Evolutionary conservation across 2,113 vertebrate species (phyloP).

Genomic region (Mesocricetus auratus): DNA sequence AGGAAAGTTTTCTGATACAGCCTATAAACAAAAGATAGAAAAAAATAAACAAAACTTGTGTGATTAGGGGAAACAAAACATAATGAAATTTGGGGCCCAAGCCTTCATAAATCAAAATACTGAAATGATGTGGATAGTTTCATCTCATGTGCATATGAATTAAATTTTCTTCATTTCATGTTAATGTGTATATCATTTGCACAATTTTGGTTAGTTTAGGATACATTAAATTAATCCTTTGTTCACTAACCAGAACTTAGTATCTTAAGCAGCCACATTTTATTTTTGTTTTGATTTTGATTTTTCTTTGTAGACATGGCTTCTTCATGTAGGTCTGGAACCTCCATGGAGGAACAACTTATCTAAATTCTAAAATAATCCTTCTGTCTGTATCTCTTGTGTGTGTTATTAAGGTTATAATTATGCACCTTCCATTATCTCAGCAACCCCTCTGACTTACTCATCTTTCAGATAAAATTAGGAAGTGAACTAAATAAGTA

Average conservation of each 20-base stretch:
- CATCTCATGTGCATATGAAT: background rate
- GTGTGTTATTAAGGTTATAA: background rate
- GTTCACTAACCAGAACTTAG: background rate
- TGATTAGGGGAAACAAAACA: background rate
- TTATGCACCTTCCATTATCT: background rate
- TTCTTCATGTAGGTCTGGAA: too few species aligned
- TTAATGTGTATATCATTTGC: background rate
- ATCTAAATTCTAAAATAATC: background rate
- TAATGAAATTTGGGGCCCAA: background rate
- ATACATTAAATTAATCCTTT: background rate
- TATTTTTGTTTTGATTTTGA: background rate
- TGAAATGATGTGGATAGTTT: background rate
- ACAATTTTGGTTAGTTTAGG: background rate
- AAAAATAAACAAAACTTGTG: background rate
- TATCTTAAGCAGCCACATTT: background rate
- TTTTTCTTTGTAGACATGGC: background rate
- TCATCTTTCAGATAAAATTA: slow-evolving; percentile 6
- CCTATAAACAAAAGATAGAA: background rate
- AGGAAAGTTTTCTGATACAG: background rate
- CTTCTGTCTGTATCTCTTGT: background rate
- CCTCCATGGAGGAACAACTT: background rate
- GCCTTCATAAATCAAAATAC: background rate
- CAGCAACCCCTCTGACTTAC: background rate
- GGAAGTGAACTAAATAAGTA: background rate
- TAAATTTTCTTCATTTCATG: background rate